phyloP scores from a whole-genome alignment of 1,140 invertebrate species.

The Drosophila takahashii region DNA sequence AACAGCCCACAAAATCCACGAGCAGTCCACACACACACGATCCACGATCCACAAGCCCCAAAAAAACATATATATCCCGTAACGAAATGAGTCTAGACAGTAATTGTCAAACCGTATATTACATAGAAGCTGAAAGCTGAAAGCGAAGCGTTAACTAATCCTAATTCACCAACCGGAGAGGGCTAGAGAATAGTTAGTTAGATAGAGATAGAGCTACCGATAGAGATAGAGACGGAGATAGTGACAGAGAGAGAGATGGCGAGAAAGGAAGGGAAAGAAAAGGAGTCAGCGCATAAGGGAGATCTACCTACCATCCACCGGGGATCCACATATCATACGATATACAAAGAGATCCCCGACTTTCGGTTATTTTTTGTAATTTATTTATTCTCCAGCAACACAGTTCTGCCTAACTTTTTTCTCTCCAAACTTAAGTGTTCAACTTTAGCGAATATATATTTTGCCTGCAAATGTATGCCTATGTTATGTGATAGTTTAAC shows the following conservation, averaged over 20 bases:
- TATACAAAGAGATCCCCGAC: constrained; percentile 4
- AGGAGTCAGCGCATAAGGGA: constrained; percentile 15
- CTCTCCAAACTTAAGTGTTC: constrained; percentile 68
- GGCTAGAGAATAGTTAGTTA: constrained; percentile 43
- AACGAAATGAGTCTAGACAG: constrained; percentile 60
- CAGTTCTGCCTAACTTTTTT: constrained; percentile 45
- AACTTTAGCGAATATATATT: constrained; percentile 66
- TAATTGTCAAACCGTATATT: constrained; percentile 40
- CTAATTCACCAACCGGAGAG: constrained; percentile 48
- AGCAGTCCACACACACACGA: constrained; percentile 18
- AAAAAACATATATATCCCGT: constrained; percentile 15
- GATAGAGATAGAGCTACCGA: constrained; percentile 29
- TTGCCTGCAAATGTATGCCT: constrained; percentile 35
- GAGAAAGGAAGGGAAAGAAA: neutral
- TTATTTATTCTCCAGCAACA: constrained; percentile 41
- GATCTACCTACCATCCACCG: constrained; percentile 30
- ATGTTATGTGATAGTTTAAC: constrained; percentile 73
- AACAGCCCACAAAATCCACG: constrained; percentile 23
- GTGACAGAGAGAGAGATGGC: neutral
- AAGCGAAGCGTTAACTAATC: constrained; percentile 57
- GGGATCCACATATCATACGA: constrained; percentile 6
- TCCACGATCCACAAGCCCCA: constrained; percentile 20
- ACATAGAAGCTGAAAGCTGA: constrained; percentile 62
- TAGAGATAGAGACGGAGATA: constrained; percentile 3
- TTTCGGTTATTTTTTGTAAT: constrained; percentile 25